A percentile compares a stretch with the other conserved stretches of the same genome.
phyloP scores from a whole-genome alignment of 2,888 invertebrate genomes.

The Cephus rjabovi region DNA sequence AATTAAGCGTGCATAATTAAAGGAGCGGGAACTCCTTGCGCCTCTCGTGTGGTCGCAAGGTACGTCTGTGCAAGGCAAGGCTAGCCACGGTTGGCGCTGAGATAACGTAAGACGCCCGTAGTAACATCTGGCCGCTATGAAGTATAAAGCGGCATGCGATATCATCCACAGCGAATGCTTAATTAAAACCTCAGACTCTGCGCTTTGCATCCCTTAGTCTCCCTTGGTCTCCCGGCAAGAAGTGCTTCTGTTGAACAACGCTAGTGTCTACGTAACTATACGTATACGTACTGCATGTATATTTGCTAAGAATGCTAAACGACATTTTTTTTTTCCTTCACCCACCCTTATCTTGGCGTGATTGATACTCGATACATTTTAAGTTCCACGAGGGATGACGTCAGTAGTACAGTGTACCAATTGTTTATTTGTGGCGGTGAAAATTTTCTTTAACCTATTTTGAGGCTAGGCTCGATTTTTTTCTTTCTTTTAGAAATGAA shows the following conservation, averaged over 20 bases:
- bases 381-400: neutral
- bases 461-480: too few species aligned
- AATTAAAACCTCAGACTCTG: conserved; percentile 65
- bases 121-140: conserved; percentile 71
- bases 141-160: conserved; percentile 70
- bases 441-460: neutral
- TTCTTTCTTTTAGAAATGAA: neutral
- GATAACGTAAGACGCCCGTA: conserved; percentile 39
- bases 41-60: conserved; percentile 7
- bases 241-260: neutral
- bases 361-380: neutral
- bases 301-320: neutral
- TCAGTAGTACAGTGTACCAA: neutral
- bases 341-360: neutral
- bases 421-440: neutral
- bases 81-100: conserved; percentile 30
- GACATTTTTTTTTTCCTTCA: neutral
- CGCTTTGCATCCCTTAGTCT: neutral
- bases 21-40: conserved; percentile 28
- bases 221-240: neutral
- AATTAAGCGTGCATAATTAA: conserved; percentile 66
- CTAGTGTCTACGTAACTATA: neutral
- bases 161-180: conserved; percentile 65
- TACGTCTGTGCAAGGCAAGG: conserved; percentile 24
- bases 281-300: neutral